phyloP scores from a whole-genome alignment of 2,113 vertebrate genomes.

The Odocoileus hemionus region DNA sequence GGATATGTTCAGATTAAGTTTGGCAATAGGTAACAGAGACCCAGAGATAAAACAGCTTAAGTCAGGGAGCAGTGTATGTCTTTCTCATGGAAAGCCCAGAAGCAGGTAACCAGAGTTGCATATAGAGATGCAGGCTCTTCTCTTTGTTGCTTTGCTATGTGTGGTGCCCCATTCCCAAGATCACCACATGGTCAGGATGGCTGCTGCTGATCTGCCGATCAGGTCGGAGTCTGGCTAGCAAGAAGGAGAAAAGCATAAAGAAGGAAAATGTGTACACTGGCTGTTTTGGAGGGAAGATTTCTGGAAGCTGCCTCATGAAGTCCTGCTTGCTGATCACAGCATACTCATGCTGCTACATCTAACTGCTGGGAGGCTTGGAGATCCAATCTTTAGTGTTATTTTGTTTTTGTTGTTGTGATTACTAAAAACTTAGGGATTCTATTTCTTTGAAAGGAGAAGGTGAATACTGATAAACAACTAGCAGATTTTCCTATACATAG shows the following conservation, averaged over 20 bases:
- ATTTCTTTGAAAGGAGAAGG: background rate
- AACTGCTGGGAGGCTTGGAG: background rate
- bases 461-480: background rate
- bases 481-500: background rate
- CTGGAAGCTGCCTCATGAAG: background rate
- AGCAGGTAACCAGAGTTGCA: accelerated
- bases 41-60: background rate
- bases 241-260: background rate
- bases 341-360: background rate
- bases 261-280: no score
- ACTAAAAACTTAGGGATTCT: background rate
- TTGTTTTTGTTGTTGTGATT: background rate
- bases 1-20: background rate
- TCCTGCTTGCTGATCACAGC: background rate
- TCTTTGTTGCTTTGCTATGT: background rate
- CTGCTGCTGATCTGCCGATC: background rate
- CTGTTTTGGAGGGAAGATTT: background rate
- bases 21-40: background rate
- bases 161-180: background rate
- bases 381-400: background rate
- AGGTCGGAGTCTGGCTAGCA: background rate
- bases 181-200: background rate
- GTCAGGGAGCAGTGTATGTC: background rate
- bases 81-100: background rate
- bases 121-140: background rate